Percentiles rank a stretch among this genome's conserved stretches.
phyloP scores from a whole-genome alignment of 1,140 invertebrate genomes.

The Chionoecetes opilio region DNA sequence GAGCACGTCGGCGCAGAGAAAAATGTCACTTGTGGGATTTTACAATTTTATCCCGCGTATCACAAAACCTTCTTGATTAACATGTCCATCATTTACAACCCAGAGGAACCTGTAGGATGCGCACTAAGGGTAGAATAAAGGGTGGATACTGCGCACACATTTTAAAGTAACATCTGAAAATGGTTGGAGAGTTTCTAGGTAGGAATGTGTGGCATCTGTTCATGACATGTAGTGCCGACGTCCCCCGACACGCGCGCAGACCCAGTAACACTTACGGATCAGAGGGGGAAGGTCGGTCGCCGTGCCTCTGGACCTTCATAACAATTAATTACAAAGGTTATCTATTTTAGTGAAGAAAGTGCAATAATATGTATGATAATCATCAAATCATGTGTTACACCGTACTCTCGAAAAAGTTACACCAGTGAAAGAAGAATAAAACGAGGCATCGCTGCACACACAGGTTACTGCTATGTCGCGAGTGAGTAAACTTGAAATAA shows the following conservation, averaged over 20 bases:
- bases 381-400: constrained; percentile 59
- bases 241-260: constrained; percentile 68
- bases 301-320: constrained; percentile 72
- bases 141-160: not conserved
- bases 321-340: constrained; percentile 71
- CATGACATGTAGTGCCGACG: constrained; percentile 74
- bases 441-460: not conserved
- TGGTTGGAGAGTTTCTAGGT: not conserved
- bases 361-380: constrained; percentile 72
- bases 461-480: constrained; percentile 45
- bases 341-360: constrained; percentile 73
- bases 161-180: not conserved
- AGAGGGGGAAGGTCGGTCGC: constrained; percentile 67
- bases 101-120: not conserved
- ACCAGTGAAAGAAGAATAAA: constrained; percentile 49
- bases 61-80: not conserved
- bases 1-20: constrained; percentile 65
- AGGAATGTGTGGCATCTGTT: constrained; percentile 50
- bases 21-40: constrained; percentile 52
- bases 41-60: not conserved
- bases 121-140: not conserved
- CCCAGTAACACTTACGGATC: constrained; percentile 70
- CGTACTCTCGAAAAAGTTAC: constrained; percentile 63
- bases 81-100: not conserved
- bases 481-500: constrained; percentile 68